Evolutionary conservation across 2,888 invertebrate genomes (phyloP), one percentile per base, ranked within the genome.

Genomic region (Aporophyla nigra): DNA sequence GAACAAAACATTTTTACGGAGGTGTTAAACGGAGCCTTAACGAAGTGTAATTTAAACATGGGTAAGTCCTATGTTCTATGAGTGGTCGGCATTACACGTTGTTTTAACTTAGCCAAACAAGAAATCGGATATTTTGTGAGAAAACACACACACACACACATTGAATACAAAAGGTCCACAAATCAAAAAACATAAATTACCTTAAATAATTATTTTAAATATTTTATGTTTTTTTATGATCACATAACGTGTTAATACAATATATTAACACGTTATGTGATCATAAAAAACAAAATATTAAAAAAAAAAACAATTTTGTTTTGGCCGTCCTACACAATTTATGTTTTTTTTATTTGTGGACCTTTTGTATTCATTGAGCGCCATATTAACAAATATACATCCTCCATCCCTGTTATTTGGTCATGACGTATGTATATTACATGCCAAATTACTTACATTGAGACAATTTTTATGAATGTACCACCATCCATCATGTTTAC

Each of bases 391-490:
- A 71, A 21, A 40, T 43, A 24, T 5, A 24, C 24, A 43, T 56
- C 2, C 12, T 33, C 61, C 51, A 53, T n/a, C 24, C 27, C 24
- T 58, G 68, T 68, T 63, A 51, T 79, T 62, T 21, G 51, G n/a
- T 7, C 43, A 24, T 59, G 61, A 58, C 24, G 59, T 59, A 49
- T 16, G 51, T 54, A 62, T 24, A 66, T 51, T 40, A 61, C 33
- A 72, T 40, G 19, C 46, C 58, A 69, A 74, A 74, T 77, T 82
- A 71, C 63, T 58, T 61, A 56, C 40, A 65, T 63, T 73, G 65
- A 24, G 40, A 53, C 54, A n/a, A 12, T 65, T 69, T 83, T 76
- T 73, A 74, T 82, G 61, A 68, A 76, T 58, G 53, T 71, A 59
- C 24, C 59, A 24, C 33, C 68, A 78, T 75, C 72, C 56, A 54